These are phyloP conservation scores for Danaus melanippus DNA, from an alignment of 1,140 invertebrate genomes.

Conservation along the genomic window DNA sequence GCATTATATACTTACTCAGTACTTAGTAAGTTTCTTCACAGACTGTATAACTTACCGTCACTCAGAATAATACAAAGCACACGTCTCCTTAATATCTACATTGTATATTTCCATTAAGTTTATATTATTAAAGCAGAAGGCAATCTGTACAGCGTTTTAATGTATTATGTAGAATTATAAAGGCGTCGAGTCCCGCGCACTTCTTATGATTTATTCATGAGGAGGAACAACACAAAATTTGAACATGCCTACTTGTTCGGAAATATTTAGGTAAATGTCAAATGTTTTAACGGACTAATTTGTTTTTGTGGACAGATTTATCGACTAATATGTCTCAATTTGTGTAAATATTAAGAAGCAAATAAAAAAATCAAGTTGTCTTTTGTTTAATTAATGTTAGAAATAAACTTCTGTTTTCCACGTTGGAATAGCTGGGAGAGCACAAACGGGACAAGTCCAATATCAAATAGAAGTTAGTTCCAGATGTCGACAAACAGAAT, in stretches of 20 bases:
- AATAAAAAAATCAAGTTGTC: no score
- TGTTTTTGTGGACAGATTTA: conserved; percentile 55
- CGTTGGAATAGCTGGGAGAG: no score
- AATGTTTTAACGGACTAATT: conserved; percentile 54
- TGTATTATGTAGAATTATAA: conserved; percentile 71
- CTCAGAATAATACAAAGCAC: no score
- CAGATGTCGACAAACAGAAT: conserved; percentile 32
- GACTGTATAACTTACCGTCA: no score
- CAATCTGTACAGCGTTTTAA: conserved; percentile 69
- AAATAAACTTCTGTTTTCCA: no score
- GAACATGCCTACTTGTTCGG: conserved; percentile 58
- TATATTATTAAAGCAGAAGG: conserved; percentile 65
- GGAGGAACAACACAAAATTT: conserved; percentile 62
- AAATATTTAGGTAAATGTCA: conserved; percentile 52
- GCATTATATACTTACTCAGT: no score
- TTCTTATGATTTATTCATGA: conserved; percentile 72
- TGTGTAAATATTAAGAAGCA: no score
- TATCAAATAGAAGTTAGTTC: conserved; percentile 37
- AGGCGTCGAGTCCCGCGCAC: conserved; percentile 58
- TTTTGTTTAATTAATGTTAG: no score
- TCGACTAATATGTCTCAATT: conserved; percentile 22
- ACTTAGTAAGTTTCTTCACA: no score
- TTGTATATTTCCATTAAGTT: conserved; percentile 47
- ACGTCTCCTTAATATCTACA: no score
- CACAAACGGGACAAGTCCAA: conserved; percentile 28